phyloP scores from a whole-genome alignment of 2,888 invertebrate species.

The Dexiosoma caninum region DNA sequence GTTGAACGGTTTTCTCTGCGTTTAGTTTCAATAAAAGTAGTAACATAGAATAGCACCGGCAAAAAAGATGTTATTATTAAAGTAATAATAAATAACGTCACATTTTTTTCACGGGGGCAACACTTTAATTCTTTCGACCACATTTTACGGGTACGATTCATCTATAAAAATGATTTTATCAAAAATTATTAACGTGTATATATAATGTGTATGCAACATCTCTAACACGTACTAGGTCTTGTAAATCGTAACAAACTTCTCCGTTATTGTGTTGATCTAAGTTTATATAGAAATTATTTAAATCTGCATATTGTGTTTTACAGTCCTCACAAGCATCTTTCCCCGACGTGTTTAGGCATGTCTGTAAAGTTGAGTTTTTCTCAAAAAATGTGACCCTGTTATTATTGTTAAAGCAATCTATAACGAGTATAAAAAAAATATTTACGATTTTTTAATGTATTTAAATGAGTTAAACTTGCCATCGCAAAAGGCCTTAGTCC shows the following conservation, averaged over 20 bases:
- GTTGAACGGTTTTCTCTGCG: conserved; percentile 70
- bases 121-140: conserved; percentile 73
- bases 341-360: conserved; percentile 38
- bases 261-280: conserved; percentile 69
- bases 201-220: not conserved
- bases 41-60: conserved; percentile 71
- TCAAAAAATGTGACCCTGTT: conserved; percentile 55
- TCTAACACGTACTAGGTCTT: conserved; percentile 66
- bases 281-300: conserved; percentile 69
- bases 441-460: not conserved
- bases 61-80: conserved; percentile 66
- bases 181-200: too few relatives aligned
- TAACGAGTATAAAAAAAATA: conserved; percentile 14
- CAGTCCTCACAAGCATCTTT: conserved; percentile 58
- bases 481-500: conserved; percentile 70
- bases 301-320: conserved; percentile 53
- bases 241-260: conserved; percentile 71
- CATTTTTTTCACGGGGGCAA: conserved; percentile 70
- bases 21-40: conserved; percentile 68
- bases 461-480: conserved; percentile 63
- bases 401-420: conserved; percentile 68
- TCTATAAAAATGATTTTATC: conserved; percentile 67
- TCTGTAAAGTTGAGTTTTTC: not conserved
- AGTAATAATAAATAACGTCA: conserved; percentile 66
- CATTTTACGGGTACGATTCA: conserved; percentile 71